Evolutionary conservation across 30 jellyfish, hydroid and myxozoan species (phyloP), one percentile per base, ranked within the genome.

Genomic region (Aurelia sp.): DNA sequence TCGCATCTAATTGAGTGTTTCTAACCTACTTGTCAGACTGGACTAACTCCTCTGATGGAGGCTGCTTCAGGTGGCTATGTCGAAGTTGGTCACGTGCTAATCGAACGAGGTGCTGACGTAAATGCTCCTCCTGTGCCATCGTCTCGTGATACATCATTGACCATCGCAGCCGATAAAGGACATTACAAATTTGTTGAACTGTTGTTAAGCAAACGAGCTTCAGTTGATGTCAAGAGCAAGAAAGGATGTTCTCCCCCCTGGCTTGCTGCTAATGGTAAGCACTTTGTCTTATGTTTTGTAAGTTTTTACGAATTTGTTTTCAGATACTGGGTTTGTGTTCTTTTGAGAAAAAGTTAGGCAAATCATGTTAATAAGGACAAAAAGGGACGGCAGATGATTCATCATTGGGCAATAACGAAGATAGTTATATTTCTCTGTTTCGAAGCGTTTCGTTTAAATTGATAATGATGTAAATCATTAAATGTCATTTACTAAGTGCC

Each of bases 31-130:
- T 53, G 67, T 35, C 72, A 94, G 99, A 94, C 99, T 81, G 99
- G 99, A 17, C 70, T 95, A 24, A 95, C 99, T 6, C 99, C 99
- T 12, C 80, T 95, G 24, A 95, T 95, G 99, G 99, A 95, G 79
- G 99, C 99, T 4, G 99, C 98, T 4, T 95, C 99, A 0, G 98
- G 98, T 65, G 98, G 98, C 12, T 90, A 95, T 61, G 99, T 95
- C 13, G 98, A 95, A 60, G 98, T 95, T 69, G 99, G 99, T 21
- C 96, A 93, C 33, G 98, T 95, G 47, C 91, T 95, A 47, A 86
- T 95, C 59, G 98, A 91, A 67, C 97, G 98, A 18, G 98, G 98
- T 21, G 98, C 98, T 61, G 98, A 95, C 84, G 97, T 95, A 27
- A 90, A 90, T 81, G 98, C 98, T 1, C 97, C 96, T 13, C 97